These are phyloP conservation scores for Misgurnus anguillicaudatus DNA, from an alignment of 2,113 vertebrate genomes.

Conservation along the genomic window DNA sequence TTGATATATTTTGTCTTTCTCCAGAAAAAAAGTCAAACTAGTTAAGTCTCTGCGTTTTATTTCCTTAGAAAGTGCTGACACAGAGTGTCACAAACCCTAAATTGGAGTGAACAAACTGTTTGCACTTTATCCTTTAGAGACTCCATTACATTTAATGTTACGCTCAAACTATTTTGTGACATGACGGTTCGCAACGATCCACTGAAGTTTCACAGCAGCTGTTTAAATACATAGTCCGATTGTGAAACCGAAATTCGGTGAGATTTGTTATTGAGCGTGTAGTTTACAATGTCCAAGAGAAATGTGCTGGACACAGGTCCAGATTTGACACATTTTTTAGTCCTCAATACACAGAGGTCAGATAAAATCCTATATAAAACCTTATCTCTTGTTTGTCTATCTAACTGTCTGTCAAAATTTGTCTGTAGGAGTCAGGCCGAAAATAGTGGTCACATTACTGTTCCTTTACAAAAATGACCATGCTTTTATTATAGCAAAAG, in stretches of 20 bases:
- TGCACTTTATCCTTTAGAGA: conserved; percentile 42
- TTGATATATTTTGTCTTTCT: too few relatives aligned
- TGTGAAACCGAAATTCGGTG: conserved; percentile 61
- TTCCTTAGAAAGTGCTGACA: conserved; percentile 25
- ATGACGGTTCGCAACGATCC: conserved; percentile 63
- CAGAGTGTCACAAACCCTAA: conserved; percentile 16
- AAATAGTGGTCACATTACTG: too few relatives aligned
- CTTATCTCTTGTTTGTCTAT: conserved; percentile 18
- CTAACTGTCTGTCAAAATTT: too few relatives aligned
- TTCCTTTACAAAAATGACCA: too few relatives aligned
- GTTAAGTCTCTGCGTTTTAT: too few relatives aligned
- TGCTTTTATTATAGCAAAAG: too few relatives aligned
- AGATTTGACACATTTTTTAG: conserved; percentile 68
- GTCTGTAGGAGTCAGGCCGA: too few relatives aligned
- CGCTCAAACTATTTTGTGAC: conserved; percentile 51
- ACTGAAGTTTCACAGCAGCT: conserved; percentile 67
- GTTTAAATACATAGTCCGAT: conserved; percentile 69
- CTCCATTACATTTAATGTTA: conserved; percentile 2
- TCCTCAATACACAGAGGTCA: conserved; percentile 61
- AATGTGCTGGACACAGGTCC: conserved; percentile 58
- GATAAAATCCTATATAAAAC: conserved; percentile 40
- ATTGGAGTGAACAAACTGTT: conserved; percentile 41
- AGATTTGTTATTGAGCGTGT: conserved; percentile 57
- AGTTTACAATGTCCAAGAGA: conserved; percentile 71
- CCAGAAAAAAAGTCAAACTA: too few relatives aligned